These are phyloP conservation scores for Agriopis marginaria DNA, from an alignment of 2,888 invertebrate genomes.

Conservation along the genomic window DNA sequence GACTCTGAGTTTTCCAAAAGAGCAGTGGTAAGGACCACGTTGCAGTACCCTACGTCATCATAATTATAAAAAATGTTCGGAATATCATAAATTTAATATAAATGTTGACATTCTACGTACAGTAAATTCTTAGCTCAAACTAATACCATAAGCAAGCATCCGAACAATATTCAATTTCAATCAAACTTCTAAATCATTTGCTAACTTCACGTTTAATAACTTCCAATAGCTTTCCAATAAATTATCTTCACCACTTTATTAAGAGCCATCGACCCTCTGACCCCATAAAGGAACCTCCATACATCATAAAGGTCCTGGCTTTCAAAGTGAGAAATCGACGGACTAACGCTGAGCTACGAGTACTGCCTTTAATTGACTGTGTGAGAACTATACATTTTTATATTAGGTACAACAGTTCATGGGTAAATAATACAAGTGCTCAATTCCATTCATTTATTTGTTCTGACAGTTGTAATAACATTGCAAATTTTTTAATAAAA, in stretches of 20 bases:
- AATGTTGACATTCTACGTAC: no score
- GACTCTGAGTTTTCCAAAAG: no score
- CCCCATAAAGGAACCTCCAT: constrained; percentile 46
- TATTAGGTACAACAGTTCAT: no score
- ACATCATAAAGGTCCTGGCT: constrained; percentile 45
- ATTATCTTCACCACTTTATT: constrained; percentile 40
- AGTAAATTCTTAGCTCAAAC: no score
- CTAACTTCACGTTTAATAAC: constrained; percentile 33
- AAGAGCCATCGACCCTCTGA: constrained; percentile 36
- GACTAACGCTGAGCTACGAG: constrained; percentile 44
- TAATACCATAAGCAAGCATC: not conserved
- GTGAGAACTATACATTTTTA: not conserved
- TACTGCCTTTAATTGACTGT: constrained; percentile 49
- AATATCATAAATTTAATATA: no score
- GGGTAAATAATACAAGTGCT: not conserved
- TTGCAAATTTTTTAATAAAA: no score
- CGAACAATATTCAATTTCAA: constrained; percentile 18
- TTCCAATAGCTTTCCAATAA: constrained; percentile 37
- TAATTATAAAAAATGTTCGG: no score
- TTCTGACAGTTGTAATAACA: no score
- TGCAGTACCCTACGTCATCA: no score
- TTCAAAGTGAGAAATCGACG: constrained; percentile 46
- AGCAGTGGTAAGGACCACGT: no score
- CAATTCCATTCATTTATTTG: no score
- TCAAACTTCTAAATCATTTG: constrained; percentile 23